A percentile compares a stretch with the other conserved stretches of the same genome.
Evolutionary conservation across 37 sponge, comb jelly and placozoan species (phyloP).

Genomic region (Halichondria panicea): DNA sequence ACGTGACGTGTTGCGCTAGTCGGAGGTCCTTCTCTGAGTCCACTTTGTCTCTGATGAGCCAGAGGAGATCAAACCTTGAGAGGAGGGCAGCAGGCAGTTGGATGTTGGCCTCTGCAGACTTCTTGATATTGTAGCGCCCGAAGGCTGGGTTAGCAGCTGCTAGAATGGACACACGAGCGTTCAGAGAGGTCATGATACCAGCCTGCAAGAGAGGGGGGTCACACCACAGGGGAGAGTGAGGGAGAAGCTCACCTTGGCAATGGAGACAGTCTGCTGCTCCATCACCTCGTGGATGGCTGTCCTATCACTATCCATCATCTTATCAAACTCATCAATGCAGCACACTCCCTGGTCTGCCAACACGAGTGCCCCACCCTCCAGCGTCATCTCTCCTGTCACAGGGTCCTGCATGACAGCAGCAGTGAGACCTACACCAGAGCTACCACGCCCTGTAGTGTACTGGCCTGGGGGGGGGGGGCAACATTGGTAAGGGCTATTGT

Average conservation of each 20-base stretch:
- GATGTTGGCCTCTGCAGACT: conserved; percentile 96
- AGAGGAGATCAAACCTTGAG: conserved; percentile 96
- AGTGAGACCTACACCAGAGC: conserved; percentile 98
- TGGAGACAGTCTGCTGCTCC: conserved; percentile 99
- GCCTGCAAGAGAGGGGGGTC: conserved; percentile 51
- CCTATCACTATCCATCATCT: conserved; percentile 97
- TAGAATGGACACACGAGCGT: conserved; percentile 95
- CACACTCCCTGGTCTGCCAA: conserved; percentile 98
- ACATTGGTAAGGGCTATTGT: not conserved
- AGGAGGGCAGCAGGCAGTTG: conserved; percentile 98
- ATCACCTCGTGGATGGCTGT: conserved; percentile 99
- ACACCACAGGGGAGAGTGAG: not conserved
- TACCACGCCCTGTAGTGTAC: conserved; percentile 98
- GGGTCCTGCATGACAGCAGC: conserved; percentile 98
- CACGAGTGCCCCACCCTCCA: conserved; percentile 98
- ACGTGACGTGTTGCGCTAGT: conserved; percentile 97
- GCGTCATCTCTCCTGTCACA: conserved; percentile 92
- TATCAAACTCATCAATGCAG: conserved; percentile 99
- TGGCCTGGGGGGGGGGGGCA: conserved; percentile 57
- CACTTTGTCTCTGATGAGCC: conserved; percentile 96
- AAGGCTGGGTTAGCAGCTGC: conserved; percentile 99
- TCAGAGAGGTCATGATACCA: conserved; percentile 95
- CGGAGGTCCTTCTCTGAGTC: conserved; percentile 96
- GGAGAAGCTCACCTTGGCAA: conserved; percentile 86
- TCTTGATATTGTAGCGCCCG: conserved; percentile 97